Percentiles rank a stretch among this genome's conserved stretches.
Conservation (phyloP, 2,113 vertebrate genomes). For the Trichechus manatus region DNA sequence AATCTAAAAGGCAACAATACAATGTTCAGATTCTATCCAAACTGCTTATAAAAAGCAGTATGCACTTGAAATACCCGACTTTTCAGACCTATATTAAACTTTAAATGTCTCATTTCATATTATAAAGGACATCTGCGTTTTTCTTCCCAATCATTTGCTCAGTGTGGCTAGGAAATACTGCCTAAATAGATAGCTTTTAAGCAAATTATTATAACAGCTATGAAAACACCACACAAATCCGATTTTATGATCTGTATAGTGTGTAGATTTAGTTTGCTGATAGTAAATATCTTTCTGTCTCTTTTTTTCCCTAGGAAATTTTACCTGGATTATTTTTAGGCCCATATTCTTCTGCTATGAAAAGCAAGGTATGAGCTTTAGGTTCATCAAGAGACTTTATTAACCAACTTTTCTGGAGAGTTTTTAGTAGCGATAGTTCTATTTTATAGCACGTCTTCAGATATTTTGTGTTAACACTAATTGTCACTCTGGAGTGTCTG, state of each 20-base stretch:
- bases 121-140: constrained; percentile 22
- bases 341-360: constrained; percentile 99
- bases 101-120: constrained; percentile 31
- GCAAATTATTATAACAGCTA: constrained; percentile 43
- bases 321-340: constrained; percentile 98
- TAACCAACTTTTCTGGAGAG: constrained; percentile 18
- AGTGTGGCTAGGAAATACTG: neutral
- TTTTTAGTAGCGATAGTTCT: constrained; percentile 61
- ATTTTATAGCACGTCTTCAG: neutral
- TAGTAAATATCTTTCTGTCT: constrained; percentile 25
- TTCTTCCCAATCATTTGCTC: constrained; percentile 21
- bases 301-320: constrained; percentile 92
- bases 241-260: constrained; percentile 5
- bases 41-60: constrained; percentile 16
- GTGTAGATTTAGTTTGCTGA: constrained; percentile 54
- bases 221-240: constrained; percentile 6
- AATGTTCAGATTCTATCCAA: constrained; percentile 24
- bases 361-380: constrained; percentile 95
- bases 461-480: constrained; percentile 8
- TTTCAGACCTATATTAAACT: constrained; percentile 43
- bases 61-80: constrained; percentile 48
- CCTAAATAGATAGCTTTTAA: constrained; percentile 24
- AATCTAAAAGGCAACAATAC: neutral
- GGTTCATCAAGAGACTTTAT: constrained; percentile 24
- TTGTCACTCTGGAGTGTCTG: neutral